Evolutionary conservation across 2,797 vertebrate genomes (phyloP).

Genomic region (Neosilurus mollespiculum): DNA sequence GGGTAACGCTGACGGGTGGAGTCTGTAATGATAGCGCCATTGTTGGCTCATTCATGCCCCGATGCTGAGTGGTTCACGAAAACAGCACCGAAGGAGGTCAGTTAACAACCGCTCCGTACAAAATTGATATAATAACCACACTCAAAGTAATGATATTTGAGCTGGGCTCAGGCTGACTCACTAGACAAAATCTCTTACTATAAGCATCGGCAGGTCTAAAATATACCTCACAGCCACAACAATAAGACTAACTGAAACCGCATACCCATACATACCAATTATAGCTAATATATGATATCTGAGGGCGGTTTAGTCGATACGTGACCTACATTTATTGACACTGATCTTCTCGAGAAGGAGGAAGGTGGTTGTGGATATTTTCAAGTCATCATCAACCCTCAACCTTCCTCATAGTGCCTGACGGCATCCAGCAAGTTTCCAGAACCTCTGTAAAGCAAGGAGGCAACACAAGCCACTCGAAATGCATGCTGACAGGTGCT

Average conservation of each 20-base stretch:
- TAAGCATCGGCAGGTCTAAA: slow-evolving; percentile 29
- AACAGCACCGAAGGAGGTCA: slow-evolving; percentile 64
- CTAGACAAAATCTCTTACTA: slow-evolving; percentile 30
- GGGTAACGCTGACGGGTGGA: slow-evolving; percentile 71
- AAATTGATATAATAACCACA: slow-evolving; percentile 83
- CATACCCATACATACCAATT: background rate
- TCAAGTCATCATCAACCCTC: background rate
- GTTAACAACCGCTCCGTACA: slow-evolving; percentile 69
- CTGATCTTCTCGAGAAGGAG: background rate
- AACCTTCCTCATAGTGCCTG: background rate
- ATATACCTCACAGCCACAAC: slow-evolving; percentile 25
- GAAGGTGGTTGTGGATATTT: background rate
- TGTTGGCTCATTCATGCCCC: slow-evolving; percentile 49
- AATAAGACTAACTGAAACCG: background rate
- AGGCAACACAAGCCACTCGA: background rate
- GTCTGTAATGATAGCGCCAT: slow-evolving; percentile 71
- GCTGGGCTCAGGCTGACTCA: slow-evolving; percentile 63
- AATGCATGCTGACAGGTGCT: background rate
- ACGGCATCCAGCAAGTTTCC: background rate
- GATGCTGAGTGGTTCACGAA: slow-evolving; percentile 37
- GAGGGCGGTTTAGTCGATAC: background rate
- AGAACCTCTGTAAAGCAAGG: slow-evolving; percentile 6
- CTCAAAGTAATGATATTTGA: slow-evolving; percentile 79
- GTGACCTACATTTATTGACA: slow-evolving; percentile 18
- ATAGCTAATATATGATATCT: slow-evolving; percentile 9